Evolutionary conservation across 2,113 vertebrate species (phyloP).

Genomic region (Ceyx margarethae): DNA sequence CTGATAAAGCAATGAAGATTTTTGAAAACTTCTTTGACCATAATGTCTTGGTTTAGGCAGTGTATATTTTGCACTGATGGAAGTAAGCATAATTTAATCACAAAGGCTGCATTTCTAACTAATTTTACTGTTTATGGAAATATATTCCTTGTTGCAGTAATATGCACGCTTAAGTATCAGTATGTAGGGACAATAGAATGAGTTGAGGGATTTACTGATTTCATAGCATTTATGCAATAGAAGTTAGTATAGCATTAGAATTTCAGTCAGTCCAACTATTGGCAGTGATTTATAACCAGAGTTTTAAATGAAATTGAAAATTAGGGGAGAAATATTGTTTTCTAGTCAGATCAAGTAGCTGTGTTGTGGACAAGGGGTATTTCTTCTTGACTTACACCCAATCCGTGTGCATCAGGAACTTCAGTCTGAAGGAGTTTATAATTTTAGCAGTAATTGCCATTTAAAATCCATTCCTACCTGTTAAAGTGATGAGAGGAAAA

Average conservation of each 20-base stretch:
- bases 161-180: neutral
- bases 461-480: neutral
- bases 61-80: neutral
- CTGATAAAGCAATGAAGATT: neutral
- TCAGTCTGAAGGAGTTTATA: neutral
- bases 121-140: constrained; percentile 33
- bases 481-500: constrained; percentile 13
- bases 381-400: constrained; percentile 17
- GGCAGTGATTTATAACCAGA: constrained; percentile 63
- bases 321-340: constrained; percentile 52
- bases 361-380: constrained; percentile 9
- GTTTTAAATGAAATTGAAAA: constrained; percentile 58
- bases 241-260: constrained; percentile 47
- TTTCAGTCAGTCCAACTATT: constrained; percentile 41
- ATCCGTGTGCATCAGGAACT: neutral
- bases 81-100: neutral
- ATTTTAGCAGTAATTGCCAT: constrained; percentile 45
- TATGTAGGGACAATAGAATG: constrained; percentile 5
- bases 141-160: neutral
- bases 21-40: neutral
- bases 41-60: neutral
- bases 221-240: neutral
- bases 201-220: constrained; percentile 49
- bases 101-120: neutral
- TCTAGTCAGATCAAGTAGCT: constrained; percentile 31